Percentiles rank a stretch among this genome's conserved stretches.
Evolutionary conservation across 2,797 vertebrate species (phyloP).

Genomic region (Huso huso): DNA sequence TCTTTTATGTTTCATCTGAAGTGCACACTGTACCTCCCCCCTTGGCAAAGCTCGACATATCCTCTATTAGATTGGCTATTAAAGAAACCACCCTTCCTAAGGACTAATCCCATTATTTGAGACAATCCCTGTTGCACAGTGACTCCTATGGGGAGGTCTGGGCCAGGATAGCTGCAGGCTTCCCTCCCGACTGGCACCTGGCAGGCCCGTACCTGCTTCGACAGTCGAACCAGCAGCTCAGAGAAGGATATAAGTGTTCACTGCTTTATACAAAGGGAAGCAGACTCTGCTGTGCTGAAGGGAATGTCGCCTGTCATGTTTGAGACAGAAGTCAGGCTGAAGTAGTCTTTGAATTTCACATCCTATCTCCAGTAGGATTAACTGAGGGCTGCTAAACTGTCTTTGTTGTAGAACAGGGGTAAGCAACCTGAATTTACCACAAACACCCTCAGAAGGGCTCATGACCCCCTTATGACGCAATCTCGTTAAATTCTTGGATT

Average conservation of each 20-base stretch:
- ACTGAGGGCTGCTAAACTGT: too few species aligned
- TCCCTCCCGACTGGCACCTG: neutral
- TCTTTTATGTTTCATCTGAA: neutral
- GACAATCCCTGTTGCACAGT: neutral
- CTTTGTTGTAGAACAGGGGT: too few species aligned
- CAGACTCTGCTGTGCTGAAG: neutral
- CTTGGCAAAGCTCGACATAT: neutral
- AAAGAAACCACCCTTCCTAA: neutral
- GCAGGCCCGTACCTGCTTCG: neutral
- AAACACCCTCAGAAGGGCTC: too few species aligned
- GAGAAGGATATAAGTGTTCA: neutral
- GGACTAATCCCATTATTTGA: neutral
- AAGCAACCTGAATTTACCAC: too few species aligned
- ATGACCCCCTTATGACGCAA: too few species aligned
- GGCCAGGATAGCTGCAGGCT: slow-evolving; percentile 5
- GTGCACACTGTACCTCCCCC: neutral
- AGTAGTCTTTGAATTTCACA: too few species aligned
- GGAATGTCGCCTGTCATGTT: neutral
- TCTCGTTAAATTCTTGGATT: too few species aligned
- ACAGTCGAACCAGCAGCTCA: neutral
- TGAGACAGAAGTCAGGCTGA: neutral
- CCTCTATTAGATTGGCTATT: neutral
- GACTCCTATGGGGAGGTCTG: neutral
- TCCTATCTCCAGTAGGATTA: too few species aligned
- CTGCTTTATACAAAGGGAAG: neutral